Evolutionary conservation across 2,113 vertebrate genomes (phyloP), one percentile per base, ranked within the genome.

Genomic region (Lonchura striata): DNA sequence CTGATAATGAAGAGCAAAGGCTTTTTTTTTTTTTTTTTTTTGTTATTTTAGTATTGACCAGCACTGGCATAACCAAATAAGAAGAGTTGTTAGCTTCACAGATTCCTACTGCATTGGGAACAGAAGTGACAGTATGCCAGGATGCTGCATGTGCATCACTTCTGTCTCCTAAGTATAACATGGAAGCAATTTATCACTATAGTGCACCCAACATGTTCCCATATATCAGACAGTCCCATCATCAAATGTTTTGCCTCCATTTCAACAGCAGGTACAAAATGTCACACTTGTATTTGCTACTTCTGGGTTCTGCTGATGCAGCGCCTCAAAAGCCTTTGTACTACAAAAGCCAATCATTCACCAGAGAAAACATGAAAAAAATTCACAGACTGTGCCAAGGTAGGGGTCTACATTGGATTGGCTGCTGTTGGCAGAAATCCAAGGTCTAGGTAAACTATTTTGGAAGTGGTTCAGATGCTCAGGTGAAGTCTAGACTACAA

Each of bases 161-260:
- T 93, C 78, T 94, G 21, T 87, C 56, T 93, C 72, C 63, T 10
- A 71, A 47, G 42, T 30, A 66, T 60, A 84, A 77, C 31, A 79
- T 63, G 49, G 69, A 93, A 95, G 78, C 22, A 69, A 87, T 89
- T 97, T 84, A 92, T 91, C 86, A 87, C 84, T 83, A 13, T 24
- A 66, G 57, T 37, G 50, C 33, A 37, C 57, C 50, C 56, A 86
- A 72, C 63, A 77, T 59, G 56, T 92, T 92, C 82, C 72, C 70
- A 88, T 86, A 59, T 77, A 91, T 92, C 91, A 88, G 42, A 64
- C 81, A 92, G 63, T 41, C 49, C 54, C 60, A 92, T 88, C 81
- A 64, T 92, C 66, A 74, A 64, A 82, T 50, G 31, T 59, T 90
- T 84, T 69, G 35, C 53, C 59, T 90, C 74, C 50, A 35, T 52